Evolutionary conservation across 2,113 vertebrate genomes (phyloP).

Genomic region (Xiphophorus hellerii): DNA sequence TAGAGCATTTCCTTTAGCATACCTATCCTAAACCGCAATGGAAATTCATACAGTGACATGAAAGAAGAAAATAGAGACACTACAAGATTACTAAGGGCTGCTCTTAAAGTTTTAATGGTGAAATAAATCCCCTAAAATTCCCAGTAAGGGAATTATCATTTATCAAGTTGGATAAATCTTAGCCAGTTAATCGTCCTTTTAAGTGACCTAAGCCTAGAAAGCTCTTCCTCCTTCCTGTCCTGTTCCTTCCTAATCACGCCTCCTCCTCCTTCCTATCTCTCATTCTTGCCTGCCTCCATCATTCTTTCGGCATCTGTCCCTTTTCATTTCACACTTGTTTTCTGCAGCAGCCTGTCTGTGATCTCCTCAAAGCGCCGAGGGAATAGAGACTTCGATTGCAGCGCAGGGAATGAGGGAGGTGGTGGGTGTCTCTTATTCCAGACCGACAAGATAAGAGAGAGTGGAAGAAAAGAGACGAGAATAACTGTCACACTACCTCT

Average conservation of each 20-base stretch:
- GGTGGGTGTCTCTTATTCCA: constrained; percentile 17
- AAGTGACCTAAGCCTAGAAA: neutral
- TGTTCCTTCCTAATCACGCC: constrained; percentile 14
- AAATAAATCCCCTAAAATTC: neutral
- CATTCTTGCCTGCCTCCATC: constrained; percentile 24
- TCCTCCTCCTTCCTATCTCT: constrained; percentile 26
- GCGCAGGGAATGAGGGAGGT: constrained; percentile 35
- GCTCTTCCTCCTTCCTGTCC: constrained; percentile 14
- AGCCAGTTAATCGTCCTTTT: neutral
- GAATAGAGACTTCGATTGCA: constrained; percentile 52
- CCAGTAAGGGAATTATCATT: neutral
- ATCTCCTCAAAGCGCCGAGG: constrained; percentile 63
- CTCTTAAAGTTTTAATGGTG: no score
- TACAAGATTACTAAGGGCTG: no score
- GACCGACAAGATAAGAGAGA: constrained; percentile 44
- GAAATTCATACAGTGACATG: neutral
- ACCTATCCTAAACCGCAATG: neutral
- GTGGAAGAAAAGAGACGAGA: constrained; percentile 41
- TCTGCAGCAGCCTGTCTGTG: constrained; percentile 51
- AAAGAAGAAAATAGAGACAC: neutral
- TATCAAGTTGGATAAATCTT: no score
- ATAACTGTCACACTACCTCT: constrained; percentile 56
- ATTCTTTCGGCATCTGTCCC: constrained; percentile 46
- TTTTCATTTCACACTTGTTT: constrained; percentile 69
- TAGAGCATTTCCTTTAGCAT: neutral